Evolutionary conservation across 2,888 invertebrate species (phyloP).

Genomic region (Rhingia rostrata): DNA sequence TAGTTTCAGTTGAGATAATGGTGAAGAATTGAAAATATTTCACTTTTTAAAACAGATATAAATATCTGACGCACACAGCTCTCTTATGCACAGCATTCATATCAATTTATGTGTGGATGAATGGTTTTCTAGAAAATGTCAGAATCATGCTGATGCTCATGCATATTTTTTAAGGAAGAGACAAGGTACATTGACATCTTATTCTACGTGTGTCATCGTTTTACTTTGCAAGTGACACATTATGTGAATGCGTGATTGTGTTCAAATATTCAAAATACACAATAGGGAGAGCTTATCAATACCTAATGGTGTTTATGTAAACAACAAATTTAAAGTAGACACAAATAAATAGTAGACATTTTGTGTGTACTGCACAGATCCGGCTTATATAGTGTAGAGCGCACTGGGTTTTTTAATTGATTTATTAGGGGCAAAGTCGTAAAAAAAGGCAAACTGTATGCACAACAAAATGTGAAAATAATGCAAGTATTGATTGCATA

Average conservation of each 20-base stretch:
- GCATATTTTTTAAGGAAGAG: not conserved
- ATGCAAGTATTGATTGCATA: slow-evolving; percentile 39
- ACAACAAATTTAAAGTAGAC: not conserved
- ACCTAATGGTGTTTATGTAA: slow-evolving; percentile 30
- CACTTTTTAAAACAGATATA: not conserved
- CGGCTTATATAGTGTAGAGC: not conserved
- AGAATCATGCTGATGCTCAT: slow-evolving; percentile 7
- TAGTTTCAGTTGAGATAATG: slow-evolving; percentile 2
- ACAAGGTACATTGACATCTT: slow-evolving; percentile 38
- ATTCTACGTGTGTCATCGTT: slow-evolving; percentile 35
- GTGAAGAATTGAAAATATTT: not conserved
- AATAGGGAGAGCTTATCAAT: slow-evolving; percentile 23
- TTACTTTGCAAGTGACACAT: slow-evolving; percentile 10
- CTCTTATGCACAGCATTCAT: slow-evolving; percentile 40
- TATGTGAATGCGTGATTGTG: slow-evolving; percentile 21
- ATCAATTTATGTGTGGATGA: slow-evolving; percentile 7
- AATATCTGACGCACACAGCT: slow-evolving; percentile 3
- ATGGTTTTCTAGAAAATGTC: slow-evolving; percentile 22
- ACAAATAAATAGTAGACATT: slow-evolving; percentile 31
- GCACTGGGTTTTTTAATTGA: slow-evolving; percentile 9
- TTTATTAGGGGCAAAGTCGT: slow-evolving; percentile 13
- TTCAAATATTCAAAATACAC: not conserved
- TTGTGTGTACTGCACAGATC: slow-evolving; percentile 3
- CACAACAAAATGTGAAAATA: slow-evolving; percentile 10
- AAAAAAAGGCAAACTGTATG: not conserved